Conservation (phyloP, 2,113 vertebrate species). For the Sphaerodactylus townsendi region DNA sequence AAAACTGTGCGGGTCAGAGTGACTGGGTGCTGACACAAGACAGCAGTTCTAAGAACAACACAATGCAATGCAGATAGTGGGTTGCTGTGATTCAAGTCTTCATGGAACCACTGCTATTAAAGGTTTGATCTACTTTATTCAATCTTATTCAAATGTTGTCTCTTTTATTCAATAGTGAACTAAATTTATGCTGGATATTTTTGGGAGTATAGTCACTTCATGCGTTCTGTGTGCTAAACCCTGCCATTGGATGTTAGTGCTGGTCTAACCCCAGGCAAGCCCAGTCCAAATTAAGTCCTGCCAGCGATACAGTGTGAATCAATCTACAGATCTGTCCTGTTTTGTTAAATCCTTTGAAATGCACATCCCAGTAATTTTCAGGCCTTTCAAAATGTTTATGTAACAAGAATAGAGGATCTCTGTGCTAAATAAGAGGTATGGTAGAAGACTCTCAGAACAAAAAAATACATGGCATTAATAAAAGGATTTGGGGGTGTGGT, state of each 20-base stretch:
- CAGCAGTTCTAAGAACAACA: not conserved
- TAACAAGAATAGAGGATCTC: not conserved
- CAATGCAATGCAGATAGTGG: not conserved
- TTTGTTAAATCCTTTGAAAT: not conserved
- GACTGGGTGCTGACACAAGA: too few species aligned
- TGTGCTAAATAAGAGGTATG: not conserved
- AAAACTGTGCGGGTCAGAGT: not conserved
- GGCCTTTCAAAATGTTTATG: too few species aligned
- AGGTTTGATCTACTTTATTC: too few species aligned
- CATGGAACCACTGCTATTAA: not conserved
- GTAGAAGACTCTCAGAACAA: not conserved
- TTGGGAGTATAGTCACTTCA: not conserved
- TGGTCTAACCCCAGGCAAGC: not conserved
- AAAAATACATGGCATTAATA: not conserved
- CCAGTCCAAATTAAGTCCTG: not conserved
- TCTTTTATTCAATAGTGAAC: not conserved
- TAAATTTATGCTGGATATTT: not conserved
- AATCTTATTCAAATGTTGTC: not conserved
- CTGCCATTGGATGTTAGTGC: not conserved
- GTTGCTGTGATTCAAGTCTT: not conserved
- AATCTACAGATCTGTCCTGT: not conserved
- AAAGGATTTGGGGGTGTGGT: not conserved
- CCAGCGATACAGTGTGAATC: not conserved
- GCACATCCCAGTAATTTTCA: too few species aligned
- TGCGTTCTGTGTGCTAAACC: not conserved